phyloP scores from a whole-genome alignment of 1,140 invertebrate genomes.

The Bacillus rossius region DNA sequence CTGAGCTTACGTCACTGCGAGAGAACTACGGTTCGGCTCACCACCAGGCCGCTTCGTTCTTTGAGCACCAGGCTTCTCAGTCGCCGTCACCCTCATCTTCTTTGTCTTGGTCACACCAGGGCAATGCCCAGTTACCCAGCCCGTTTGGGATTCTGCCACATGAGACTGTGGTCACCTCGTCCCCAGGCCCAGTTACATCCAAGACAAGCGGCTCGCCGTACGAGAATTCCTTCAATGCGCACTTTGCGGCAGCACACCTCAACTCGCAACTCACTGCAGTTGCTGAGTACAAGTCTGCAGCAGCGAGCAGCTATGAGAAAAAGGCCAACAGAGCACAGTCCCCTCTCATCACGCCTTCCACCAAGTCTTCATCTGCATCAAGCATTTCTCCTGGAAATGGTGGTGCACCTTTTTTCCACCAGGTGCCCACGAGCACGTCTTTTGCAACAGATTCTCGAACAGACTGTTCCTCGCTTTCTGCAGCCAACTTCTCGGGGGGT shows the following conservation, averaged over 20 bases:
- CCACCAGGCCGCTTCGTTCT: conserved; percentile 32
- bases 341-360: conserved; percentile 39
- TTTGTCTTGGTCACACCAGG: conserved; percentile 50
- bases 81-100: conserved; percentile 45
- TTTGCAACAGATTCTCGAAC: conserved; percentile 46
- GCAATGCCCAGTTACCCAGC: conserved; percentile 57
- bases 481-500: conserved; percentile 41
- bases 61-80: conserved; percentile 44
- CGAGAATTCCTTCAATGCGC: conserved; percentile 54
- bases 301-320: neutral
- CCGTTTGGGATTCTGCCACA: conserved; percentile 72
- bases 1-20: conserved; percentile 49
- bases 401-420: conserved; percentile 52
- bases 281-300: conserved; percentile 29
- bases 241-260: conserved; percentile 56
- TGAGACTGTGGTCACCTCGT: conserved; percentile 63
- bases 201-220: conserved; percentile 5
- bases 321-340: conserved; percentile 6
- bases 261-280: conserved; percentile 51
- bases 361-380: conserved; percentile 48
- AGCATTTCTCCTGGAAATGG: conserved; percentile 28
- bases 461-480: conserved; percentile 42
- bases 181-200: conserved; percentile 52
- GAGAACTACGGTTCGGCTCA: conserved; percentile 48
- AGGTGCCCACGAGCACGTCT: conserved; percentile 49